A percentile compares a stretch with the other conserved stretches of the same genome.
These are phyloP conservation scores for Lathamus discolor DNA, from an alignment of 2,113 vertebrate species.

Conservation along the genomic window DNA sequence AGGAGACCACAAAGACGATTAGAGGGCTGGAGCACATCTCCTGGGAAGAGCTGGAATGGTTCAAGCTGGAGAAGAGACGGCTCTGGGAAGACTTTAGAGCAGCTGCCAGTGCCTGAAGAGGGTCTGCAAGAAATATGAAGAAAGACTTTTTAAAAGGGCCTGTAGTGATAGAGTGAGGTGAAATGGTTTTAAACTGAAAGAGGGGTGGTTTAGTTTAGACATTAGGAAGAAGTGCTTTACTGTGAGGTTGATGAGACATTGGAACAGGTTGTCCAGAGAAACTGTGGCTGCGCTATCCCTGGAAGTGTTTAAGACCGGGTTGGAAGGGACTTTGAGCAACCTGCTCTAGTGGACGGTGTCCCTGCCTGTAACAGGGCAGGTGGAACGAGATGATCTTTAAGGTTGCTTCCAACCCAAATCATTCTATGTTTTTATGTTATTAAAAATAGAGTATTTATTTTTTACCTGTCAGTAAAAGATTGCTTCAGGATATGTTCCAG, in stretches of 20 bases:
- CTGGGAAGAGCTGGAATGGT: not conserved
- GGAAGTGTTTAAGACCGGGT: too few relatives aligned
- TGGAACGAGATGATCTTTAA: too few relatives aligned
- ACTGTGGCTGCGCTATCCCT: not conserved
- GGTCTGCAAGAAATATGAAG: not conserved
- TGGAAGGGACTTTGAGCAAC: not conserved
- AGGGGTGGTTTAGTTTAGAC: not conserved
- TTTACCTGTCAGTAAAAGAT: not conserved
- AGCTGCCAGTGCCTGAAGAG: not conserved
- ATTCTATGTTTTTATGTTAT: not conserved
- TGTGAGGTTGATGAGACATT: not conserved
- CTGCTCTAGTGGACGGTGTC: too few relatives aligned
- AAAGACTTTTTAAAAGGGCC: not conserved
- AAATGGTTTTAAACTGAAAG: not conserved
- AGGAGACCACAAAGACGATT: not conserved
- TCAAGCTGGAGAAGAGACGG: not conserved
- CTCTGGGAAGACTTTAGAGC: not conserved
- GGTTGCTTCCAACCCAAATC: too few relatives aligned
- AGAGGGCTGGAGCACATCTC: not conserved
- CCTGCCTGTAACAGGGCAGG: too few relatives aligned
- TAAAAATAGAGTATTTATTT: not conserved
- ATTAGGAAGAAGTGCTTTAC: not conserved
- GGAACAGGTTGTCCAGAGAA: not conserved
- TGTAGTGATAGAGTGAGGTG: not conserved
- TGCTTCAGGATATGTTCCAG: not conserved